A percentile compares a stretch with the other conserved stretches of the same genome.
Evolutionary conservation across 2,113 vertebrate species (phyloP).

Genomic region (Chloropsis cyanopogon): DNA sequence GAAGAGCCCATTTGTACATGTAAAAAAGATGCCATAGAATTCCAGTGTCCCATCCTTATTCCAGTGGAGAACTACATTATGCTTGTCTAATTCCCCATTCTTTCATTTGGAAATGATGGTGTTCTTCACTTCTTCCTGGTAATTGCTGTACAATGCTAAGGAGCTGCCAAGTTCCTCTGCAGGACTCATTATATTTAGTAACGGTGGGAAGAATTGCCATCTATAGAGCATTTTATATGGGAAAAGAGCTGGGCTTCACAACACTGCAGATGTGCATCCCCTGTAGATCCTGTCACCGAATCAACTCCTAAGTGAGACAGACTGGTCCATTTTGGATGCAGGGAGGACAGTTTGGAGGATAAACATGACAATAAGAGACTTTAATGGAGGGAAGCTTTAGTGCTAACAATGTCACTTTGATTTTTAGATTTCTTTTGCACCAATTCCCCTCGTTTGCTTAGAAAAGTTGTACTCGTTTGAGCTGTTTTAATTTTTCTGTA

Average conservation of each 20-base stretch:
- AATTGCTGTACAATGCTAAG: constrained; percentile 25
- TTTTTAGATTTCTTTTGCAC: not conserved
- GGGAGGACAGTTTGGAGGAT: not conserved
- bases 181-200: constrained; percentile 51
- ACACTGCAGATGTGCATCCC: not conserved
- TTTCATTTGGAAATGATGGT: constrained; percentile 49
- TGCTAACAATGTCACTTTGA: not conserved
- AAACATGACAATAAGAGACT: not conserved
- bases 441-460: not conserved
- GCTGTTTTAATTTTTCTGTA: not conserved
- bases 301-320: not conserved
- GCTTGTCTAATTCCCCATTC: constrained; percentile 15
- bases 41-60: constrained; percentile 12
- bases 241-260: not conserved
- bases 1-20: constrained; percentile 13
- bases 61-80: not conserved
- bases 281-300: not conserved
- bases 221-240: not conserved
- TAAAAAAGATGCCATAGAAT: constrained; percentile 32
- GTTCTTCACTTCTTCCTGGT: constrained; percentile 19
- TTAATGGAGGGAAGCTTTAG: not conserved
- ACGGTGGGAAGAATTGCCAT: not conserved
- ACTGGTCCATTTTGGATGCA: not conserved
- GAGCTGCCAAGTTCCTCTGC: constrained; percentile 40
- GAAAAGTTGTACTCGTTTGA: not conserved